Conservation (phyloP, 1,140 invertebrate genomes). For the Aporrectodea caliginosa region DNA sequence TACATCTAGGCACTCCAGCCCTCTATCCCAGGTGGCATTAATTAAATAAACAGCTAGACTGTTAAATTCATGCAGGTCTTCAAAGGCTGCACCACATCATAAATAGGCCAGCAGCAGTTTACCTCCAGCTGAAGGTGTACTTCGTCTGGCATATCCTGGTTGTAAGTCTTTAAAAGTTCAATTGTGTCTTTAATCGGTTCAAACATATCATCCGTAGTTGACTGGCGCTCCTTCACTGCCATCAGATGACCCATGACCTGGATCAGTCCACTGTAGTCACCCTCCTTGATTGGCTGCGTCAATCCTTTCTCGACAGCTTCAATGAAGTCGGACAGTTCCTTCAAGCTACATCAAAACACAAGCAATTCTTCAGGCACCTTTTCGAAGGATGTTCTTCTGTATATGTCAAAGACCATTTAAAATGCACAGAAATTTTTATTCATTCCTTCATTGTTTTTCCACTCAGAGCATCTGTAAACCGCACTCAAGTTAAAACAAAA, state of each 20-base stretch:
- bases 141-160: conserved; percentile 59
- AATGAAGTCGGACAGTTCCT: conserved; percentile 63
- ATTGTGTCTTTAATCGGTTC: conserved; percentile 74
- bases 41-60: too few relatives aligned
- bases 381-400: background rate
- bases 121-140: conserved; percentile 58
- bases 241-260: conserved; percentile 58
- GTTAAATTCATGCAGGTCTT: too few relatives aligned
- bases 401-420: too few relatives aligned
- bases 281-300: conserved; percentile 58
- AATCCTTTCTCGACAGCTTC: conserved; percentile 65
- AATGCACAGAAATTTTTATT: too few relatives aligned
- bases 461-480: too few relatives aligned
- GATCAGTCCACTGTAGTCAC: conserved; percentile 58
- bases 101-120: too few relatives aligned
- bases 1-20: too few relatives aligned
- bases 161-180: conserved; percentile 58
- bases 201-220: conserved; percentile 77
- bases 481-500: background rate
- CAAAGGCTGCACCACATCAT: too few relatives aligned
- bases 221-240: conserved; percentile 58
- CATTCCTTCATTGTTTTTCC: too few relatives aligned
- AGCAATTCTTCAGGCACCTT: background rate
- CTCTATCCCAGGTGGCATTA: too few relatives aligned
- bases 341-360: conserved; percentile 44